Evolutionary conservation across 1,140 invertebrate genomes (phyloP).

Genomic region (Delia radicum): DNA sequence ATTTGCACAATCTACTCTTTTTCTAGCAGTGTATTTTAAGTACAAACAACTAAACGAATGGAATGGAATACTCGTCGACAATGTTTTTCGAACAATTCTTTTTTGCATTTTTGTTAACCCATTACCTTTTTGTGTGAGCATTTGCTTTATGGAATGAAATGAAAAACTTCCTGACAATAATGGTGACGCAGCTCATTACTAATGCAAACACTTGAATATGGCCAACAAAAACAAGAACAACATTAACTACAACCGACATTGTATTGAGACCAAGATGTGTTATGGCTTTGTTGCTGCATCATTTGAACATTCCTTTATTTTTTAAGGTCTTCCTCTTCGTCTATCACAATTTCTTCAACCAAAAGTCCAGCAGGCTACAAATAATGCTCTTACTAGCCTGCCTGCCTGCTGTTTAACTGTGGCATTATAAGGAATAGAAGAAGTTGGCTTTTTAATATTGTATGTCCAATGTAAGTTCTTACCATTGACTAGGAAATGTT

Average conservation of each 20-base stretch:
- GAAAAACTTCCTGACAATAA: slow-evolving; percentile 24
- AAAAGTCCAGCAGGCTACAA: background rate
- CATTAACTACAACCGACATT: background rate
- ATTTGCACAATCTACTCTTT: background rate
- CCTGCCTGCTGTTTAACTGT: background rate
- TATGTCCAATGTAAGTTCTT: background rate
- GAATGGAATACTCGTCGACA: too few relatives aligned
- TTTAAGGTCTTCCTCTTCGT: background rate
- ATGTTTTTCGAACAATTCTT: background rate
- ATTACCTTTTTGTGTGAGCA: background rate
- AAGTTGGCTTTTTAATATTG: background rate
- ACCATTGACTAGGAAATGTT: slow-evolving; percentile 7
- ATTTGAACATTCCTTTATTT: background rate
- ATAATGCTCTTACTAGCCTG: too few relatives aligned
- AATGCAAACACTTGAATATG: slow-evolving; percentile 21
- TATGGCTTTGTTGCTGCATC: background rate
- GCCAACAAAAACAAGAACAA: background rate
- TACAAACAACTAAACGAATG: too few relatives aligned
- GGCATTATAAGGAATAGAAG: background rate
- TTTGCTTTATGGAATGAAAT: slow-evolving; percentile 9
- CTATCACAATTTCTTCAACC: background rate
- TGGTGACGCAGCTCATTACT: slow-evolving; percentile 21
- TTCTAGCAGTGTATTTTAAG: too few relatives aligned
- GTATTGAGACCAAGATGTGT: background rate
- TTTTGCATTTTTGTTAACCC: background rate